A percentile compares a stretch with the other conserved stretches of the same genome.
phyloP scores from a whole-genome alignment of 2,797 vertebrate genomes.

The Crax fasciolata region DNA sequence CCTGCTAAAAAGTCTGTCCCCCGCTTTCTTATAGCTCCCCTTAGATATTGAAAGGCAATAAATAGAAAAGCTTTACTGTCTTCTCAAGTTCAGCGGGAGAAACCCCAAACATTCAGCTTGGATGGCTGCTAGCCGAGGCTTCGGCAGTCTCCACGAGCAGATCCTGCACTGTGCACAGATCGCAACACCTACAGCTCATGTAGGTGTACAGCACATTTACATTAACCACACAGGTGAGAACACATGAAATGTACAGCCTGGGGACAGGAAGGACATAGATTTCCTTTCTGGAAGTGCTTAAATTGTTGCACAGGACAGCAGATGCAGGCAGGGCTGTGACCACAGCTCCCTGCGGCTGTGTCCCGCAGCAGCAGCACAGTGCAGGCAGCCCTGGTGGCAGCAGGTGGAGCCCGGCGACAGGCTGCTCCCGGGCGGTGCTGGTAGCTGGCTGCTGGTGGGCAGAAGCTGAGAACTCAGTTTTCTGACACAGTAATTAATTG shows the following conservation, averaged over 20 bases:
- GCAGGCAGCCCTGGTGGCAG: background rate
- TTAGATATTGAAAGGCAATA: no score
- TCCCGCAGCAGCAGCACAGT: background rate
- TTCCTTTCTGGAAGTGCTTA: background rate
- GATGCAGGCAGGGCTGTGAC: rapidly evolving
- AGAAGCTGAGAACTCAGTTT: background rate
- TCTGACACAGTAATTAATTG: background rate
- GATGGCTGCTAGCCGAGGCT: background rate
- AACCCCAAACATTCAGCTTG: background rate
- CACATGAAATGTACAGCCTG: background rate
- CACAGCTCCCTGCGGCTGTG: rapidly evolving
- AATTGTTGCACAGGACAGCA: rapidly evolving
- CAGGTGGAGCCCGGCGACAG: conserved; percentile 57
- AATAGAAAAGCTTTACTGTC: no score
- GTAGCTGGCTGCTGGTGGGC: background rate
- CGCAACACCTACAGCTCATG: no score
- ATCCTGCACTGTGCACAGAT: rapidly evolving
- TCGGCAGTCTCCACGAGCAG: background rate
- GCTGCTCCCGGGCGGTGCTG: rapidly evolving
- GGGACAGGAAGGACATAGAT: background rate
- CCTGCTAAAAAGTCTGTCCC: no score
- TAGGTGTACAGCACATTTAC: background rate
- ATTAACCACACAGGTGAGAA: background rate
- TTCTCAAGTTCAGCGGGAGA: background rate
- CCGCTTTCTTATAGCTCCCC: no score